Evolutionary conservation across 1,140 invertebrate species (phyloP).

Genomic region (Drosophila willistoni): DNA sequence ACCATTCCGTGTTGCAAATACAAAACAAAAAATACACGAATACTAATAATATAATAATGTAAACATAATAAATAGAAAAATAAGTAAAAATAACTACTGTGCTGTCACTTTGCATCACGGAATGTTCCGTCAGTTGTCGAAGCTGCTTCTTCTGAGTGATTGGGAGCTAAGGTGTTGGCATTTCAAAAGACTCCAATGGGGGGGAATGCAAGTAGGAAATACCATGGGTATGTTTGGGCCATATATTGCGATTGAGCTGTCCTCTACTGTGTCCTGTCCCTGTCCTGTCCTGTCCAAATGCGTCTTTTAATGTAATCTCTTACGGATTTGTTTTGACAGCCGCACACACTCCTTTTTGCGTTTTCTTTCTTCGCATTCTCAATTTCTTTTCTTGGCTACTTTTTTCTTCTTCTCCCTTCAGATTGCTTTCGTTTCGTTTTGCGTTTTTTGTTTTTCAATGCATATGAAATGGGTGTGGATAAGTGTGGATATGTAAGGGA

Average conservation of each 20-base stretch:
- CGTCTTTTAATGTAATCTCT: constrained; percentile 80
- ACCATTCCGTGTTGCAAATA: constrained; percentile 34
- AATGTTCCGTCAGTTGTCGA: constrained; percentile 64
- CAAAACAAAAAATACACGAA: constrained; percentile 56
- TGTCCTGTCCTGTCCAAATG: constrained; percentile 64
- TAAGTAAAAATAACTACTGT: constrained; percentile 52
- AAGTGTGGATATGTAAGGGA: constrained; percentile 44
- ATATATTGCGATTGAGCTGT: constrained; percentile 68
- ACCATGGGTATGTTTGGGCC: constrained; percentile 22
- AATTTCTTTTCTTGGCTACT: constrained; percentile 16
- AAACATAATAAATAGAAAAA: not conserved
- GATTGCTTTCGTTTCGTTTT: constrained; percentile 18
- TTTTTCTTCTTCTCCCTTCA: constrained; percentile 1
- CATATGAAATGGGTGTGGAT: constrained; percentile 56
- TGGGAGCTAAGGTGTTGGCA: constrained; percentile 57
- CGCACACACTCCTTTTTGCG: constrained; percentile 42
- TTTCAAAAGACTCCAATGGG: constrained; percentile 54
- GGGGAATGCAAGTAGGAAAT: constrained; percentile 28
- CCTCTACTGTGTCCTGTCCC: not conserved
- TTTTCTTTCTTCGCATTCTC: not conserved
- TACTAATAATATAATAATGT: constrained; percentile 45
- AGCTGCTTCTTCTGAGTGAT: constrained; percentile 55
- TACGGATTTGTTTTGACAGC: constrained; percentile 79
- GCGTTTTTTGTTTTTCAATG: constrained; percentile 50
- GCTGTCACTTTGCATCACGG: constrained; percentile 64